phyloP scores from a whole-genome alignment of 1,140 invertebrate species.

The Anthonomus grandis region DNA sequence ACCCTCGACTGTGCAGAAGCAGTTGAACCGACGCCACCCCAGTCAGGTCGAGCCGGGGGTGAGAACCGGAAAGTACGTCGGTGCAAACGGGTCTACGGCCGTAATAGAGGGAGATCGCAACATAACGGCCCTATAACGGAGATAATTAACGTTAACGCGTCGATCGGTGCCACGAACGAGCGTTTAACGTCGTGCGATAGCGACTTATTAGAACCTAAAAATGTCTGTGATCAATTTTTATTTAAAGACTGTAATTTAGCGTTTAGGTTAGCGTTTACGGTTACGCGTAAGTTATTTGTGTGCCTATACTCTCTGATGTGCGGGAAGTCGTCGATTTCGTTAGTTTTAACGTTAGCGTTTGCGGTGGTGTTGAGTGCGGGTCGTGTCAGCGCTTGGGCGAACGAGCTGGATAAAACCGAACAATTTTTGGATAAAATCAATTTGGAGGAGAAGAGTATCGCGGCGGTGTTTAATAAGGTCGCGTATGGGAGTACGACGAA shows the following conservation, averaged over 20 bases:
- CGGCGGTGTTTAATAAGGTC: slow-evolving; percentile 65
- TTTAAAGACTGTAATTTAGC: slow-evolving; percentile 27
- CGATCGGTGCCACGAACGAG: not conserved
- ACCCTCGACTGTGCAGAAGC: too few species aligned
- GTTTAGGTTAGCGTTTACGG: slow-evolving; percentile 23
- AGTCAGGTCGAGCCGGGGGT: too few species aligned
- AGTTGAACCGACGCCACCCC: too few species aligned
- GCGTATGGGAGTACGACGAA: slow-evolving; percentile 66
- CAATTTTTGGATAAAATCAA: slow-evolving; percentile 47
- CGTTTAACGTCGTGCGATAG: not conserved
- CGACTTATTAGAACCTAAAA: slow-evolving; percentile 16
- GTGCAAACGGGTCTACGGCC: too few species aligned
- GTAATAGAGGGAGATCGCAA: too few species aligned
- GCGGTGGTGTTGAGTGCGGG: not conserved
- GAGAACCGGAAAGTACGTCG: too few species aligned
- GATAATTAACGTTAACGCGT: not conserved
- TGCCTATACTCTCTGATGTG: slow-evolving; percentile 24
- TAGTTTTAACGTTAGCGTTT: slow-evolving; percentile 13
- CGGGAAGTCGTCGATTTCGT: slow-evolving; percentile 7
- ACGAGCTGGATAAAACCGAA: slow-evolving; percentile 44
- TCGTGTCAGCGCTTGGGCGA: slow-evolving; percentile 31
- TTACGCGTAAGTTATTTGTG: slow-evolving; percentile 28
- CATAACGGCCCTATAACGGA: too few species aligned
- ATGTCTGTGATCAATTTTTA: slow-evolving; percentile 29
- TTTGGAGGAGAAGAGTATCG: slow-evolving; percentile 62